Evolutionary conservation across 2,113 vertebrate genomes (phyloP).

Genomic region (Rana temporaria): DNA sequence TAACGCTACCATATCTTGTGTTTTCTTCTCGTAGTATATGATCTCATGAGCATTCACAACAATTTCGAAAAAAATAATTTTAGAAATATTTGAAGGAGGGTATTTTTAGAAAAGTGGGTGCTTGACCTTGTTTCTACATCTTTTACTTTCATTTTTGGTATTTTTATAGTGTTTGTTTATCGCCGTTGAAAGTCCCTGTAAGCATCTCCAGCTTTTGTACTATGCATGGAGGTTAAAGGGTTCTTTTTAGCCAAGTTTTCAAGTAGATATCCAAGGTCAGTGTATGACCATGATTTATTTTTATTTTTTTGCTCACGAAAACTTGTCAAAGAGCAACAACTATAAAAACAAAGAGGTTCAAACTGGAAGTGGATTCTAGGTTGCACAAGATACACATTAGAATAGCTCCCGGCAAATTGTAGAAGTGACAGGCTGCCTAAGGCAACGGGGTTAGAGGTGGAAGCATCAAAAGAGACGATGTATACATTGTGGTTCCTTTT

Average conservation of each 20-base stretch:
- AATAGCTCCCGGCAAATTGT: background rate
- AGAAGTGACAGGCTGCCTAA: too few species aligned
- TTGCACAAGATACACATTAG: too few species aligned
- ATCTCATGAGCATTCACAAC: slow-evolving; percentile 15
- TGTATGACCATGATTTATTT: background rate
- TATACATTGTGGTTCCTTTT: too few species aligned
- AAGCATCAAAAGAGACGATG: too few species aligned
- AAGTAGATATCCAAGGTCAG: background rate
- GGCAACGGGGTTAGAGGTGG: too few species aligned
- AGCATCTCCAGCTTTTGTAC: background rate
- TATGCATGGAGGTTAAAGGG: too few species aligned
- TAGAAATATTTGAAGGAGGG: background rate
- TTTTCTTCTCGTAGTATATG: background rate
- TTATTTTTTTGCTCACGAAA: too few species aligned
- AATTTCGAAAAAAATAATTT: background rate
- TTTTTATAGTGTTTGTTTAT: slow-evolving; percentile 4
- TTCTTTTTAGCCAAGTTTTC: too few species aligned
- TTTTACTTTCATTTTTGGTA: background rate
- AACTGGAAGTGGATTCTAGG: too few species aligned
- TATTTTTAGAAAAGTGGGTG: slow-evolving; percentile 10
- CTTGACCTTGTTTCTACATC: slow-evolving; percentile 31
- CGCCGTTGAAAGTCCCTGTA: background rate
- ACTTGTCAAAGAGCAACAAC: too few species aligned
- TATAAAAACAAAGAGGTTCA: too few species aligned
- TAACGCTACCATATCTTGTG: slow-evolving; percentile 7